Conservation (phyloP, 1,140 invertebrate genomes). For the Leptopilina boulardi region DNA sequence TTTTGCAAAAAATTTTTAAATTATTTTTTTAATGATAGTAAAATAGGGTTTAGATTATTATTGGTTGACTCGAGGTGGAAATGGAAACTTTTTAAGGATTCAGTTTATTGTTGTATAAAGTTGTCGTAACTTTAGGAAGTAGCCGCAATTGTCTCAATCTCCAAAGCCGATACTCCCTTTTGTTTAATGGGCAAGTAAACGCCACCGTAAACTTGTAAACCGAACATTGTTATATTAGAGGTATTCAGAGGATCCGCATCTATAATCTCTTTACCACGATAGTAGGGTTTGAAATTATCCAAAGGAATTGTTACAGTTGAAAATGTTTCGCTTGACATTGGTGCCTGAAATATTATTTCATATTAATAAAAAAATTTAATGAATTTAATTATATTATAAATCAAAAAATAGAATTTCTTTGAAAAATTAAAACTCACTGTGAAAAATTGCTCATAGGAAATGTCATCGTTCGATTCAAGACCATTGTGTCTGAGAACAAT, state of each 20-base stretch:
- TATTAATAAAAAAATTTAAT: conserved; percentile 31
- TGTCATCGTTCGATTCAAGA: conserved; percentile 75
- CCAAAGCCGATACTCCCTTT: conserved; percentile 80
- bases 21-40: too few relatives aligned
- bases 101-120: too few relatives aligned
- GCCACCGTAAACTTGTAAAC: conserved; percentile 83
- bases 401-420: too few relatives aligned
- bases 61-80: not conserved
- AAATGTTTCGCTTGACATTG: conserved; percentile 77
- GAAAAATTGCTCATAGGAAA: conserved; percentile 82
- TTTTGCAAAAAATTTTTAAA: not conserved
- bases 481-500: conserved; percentile 80
- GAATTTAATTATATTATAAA: too few relatives aligned
- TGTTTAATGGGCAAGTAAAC: conserved; percentile 82
- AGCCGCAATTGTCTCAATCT: conserved; percentile 77
- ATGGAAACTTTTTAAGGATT: not conserved
- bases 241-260: conserved; percentile 78
- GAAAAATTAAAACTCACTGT: conserved; percentile 64
- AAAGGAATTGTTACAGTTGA: conserved; percentile 76
- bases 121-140: conserved; percentile 35
- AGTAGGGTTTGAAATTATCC: conserved; percentile 80
- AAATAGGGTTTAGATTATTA: not conserved
- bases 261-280: conserved; percentile 77
- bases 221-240: conserved; percentile 80
- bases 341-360: conserved; percentile 59